phyloP scores from a whole-genome alignment of 64 coral and sea anemone genomes.

The Montipora capricornis region DNA sequence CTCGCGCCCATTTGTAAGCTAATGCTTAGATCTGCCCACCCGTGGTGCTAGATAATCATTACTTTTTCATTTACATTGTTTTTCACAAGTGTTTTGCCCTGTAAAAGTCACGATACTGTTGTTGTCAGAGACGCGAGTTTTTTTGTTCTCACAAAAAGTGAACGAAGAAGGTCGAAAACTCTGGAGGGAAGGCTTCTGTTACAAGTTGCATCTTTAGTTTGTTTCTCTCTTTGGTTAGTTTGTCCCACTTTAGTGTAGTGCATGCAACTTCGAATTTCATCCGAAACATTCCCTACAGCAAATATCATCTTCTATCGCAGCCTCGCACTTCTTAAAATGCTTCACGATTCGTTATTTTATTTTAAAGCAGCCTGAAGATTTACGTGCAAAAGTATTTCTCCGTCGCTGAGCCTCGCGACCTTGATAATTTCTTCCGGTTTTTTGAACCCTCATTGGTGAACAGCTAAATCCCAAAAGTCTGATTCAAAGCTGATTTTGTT shows the following conservation, averaged over 20 bases:
- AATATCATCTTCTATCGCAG: no score
- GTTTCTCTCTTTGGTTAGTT: neutral
- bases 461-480: no score
- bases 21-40: no score
- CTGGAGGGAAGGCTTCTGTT: neutral
- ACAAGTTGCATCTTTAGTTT: neutral
- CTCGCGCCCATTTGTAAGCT: neutral
- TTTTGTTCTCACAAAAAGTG: neutral
- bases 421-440: neutral
- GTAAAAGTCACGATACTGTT: neutral
- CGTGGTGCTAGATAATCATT: neutral
- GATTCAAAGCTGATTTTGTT: neutral
- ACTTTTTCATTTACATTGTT: neutral
- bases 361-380: neutral
- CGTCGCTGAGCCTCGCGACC: neutral
- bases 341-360: neutral
- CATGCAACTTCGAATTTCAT: no score
- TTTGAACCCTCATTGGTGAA: no score
- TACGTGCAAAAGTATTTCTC: slow-evolving; percentile 8
- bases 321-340: no score
- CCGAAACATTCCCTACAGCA: no score
- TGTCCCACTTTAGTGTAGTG: no score
- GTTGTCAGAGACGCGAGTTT: neutral
- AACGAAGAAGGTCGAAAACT: neutral
- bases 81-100: neutral